phyloP scores from a whole-genome alignment of 1,140 invertebrate genomes.

The Zophobas atratus region DNA sequence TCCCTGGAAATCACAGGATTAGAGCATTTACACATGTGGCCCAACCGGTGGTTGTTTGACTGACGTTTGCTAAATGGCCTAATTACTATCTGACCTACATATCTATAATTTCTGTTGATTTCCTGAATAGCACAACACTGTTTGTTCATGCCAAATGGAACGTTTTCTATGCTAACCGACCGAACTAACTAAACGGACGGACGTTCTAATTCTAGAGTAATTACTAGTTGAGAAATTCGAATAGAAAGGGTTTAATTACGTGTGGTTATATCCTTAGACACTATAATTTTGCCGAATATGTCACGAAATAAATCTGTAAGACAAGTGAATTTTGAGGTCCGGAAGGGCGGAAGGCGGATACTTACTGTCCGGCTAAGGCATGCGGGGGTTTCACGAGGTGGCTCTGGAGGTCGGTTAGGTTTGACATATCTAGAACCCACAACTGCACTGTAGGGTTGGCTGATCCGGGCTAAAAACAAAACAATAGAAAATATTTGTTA shows the following conservation, averaged over 20 bases:
- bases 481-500: background rate
- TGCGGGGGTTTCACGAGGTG: conserved; percentile 79
- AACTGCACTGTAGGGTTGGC: conserved; percentile 86
- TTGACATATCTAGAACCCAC: conserved; percentile 85
- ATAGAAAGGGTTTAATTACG: conserved; percentile 32
- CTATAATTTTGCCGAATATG: conserved; percentile 8
- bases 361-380: conserved; percentile 66
- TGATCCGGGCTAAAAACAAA: conserved; percentile 80
- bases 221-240: conserved; percentile 2
- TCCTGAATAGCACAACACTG: background rate
- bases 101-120: background rate
- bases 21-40: conserved; percentile 36
- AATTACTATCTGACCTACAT: conserved; percentile 17
- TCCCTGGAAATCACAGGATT: conserved; percentile 77
- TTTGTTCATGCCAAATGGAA: background rate
- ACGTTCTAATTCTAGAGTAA: background rate
- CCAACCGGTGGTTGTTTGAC: conserved; percentile 36
- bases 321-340: conserved; percentile 9
- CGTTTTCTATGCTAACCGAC: conserved; percentile 11
- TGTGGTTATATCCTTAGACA: conserved; percentile 2
- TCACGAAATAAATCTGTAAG: conserved; percentile 39
- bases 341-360: conserved; percentile 21
- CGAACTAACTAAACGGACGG: background rate
- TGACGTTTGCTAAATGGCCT: conserved; percentile 27
- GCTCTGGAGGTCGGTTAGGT: conserved; percentile 74